Conservation (phyloP, 2,888 invertebrate genomes). For the Lobophora halterata region DNA sequence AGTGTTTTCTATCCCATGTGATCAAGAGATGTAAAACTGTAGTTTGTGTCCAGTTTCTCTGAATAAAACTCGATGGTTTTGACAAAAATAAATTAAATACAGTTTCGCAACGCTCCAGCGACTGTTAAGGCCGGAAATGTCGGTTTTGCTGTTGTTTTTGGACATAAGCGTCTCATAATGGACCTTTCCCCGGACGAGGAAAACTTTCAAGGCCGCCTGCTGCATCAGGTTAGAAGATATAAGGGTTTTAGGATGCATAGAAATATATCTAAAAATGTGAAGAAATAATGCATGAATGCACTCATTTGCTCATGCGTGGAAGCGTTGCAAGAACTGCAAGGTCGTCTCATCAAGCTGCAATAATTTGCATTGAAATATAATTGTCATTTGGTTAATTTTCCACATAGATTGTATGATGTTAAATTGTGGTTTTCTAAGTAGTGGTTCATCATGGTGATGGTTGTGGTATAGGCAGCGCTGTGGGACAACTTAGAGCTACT, state of each 20-base stretch:
- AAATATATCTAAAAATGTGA: not conserved
- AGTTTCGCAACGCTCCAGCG: conserved; percentile 60
- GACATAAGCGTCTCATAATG: conserved; percentile 53
- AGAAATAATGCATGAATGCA: conserved; percentile 1
- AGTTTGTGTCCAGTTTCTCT: conserved; percentile 16
- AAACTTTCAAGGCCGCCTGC: conserved; percentile 87
- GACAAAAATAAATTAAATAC: conserved; percentile 1
- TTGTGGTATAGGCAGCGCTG: conserved; percentile 83
- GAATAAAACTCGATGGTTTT: conserved; percentile 7
- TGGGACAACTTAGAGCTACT: conserved; percentile 94
- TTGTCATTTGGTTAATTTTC: too few species aligned
- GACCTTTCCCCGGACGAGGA: conserved; percentile 90
- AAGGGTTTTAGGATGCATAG: not conserved
- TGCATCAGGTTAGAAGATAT: conserved; percentile 83
- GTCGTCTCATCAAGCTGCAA: conserved; percentile 10
- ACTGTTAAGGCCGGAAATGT: conserved; percentile 55
- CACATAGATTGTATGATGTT: too few species aligned
- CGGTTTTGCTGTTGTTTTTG: conserved; percentile 42
- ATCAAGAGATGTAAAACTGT: not conserved
- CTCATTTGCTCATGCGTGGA: conserved; percentile 28
- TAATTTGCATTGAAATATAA: too few species aligned
- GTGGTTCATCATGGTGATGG: not conserved
- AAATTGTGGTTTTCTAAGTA: not conserved
- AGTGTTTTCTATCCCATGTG: not conserved
- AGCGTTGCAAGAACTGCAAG: conserved; percentile 22